These are phyloP conservation scores for Ciconia nigra DNA, from an alignment of 2,797 vertebrate genomes.

Conservation along the genomic window DNA sequence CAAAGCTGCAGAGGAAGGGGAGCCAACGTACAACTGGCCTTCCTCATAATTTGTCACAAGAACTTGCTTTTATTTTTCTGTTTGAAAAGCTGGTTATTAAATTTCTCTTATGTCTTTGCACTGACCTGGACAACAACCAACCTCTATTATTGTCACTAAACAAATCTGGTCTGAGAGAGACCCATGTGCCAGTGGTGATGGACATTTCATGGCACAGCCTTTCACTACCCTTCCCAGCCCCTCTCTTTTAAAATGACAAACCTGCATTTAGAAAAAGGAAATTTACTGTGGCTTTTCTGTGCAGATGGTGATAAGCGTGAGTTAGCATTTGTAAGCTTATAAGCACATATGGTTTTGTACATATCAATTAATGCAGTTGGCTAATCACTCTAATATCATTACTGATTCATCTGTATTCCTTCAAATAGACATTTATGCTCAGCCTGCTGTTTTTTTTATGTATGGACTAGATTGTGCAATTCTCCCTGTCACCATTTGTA, in stretches of 20 bases:
- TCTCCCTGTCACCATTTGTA: constrained; percentile 21
- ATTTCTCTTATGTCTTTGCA: not conserved
- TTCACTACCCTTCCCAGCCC: not conserved
- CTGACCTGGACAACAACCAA: not conserved
- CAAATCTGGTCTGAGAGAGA: constrained; percentile 2
- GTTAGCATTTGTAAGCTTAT: constrained; percentile 65
- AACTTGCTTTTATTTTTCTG: not conserved
- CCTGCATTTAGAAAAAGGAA: constrained; percentile 52
- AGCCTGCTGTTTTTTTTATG: not conserved
- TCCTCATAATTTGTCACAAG: not conserved
- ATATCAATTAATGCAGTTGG: constrained; percentile 63
- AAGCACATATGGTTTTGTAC: constrained; percentile 64
- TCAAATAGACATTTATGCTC: constrained; percentile 57
- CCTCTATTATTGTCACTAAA: not conserved
- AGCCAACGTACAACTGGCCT: not conserved
- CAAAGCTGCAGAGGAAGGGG: not conserved
- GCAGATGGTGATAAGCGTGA: constrained; percentile 54
- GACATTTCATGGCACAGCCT: not conserved
- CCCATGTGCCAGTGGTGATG: not conserved
- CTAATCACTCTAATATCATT: constrained; percentile 62
- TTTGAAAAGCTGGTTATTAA: not conserved
- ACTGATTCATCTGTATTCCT: constrained; percentile 62
- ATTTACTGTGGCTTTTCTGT: constrained; percentile 48
- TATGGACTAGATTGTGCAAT: constrained; percentile 31
- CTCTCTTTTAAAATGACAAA: constrained; percentile 18